Conservation (phyloP, 2,797 vertebrate genomes). For the Hapalemur alaotrensis region DNA sequence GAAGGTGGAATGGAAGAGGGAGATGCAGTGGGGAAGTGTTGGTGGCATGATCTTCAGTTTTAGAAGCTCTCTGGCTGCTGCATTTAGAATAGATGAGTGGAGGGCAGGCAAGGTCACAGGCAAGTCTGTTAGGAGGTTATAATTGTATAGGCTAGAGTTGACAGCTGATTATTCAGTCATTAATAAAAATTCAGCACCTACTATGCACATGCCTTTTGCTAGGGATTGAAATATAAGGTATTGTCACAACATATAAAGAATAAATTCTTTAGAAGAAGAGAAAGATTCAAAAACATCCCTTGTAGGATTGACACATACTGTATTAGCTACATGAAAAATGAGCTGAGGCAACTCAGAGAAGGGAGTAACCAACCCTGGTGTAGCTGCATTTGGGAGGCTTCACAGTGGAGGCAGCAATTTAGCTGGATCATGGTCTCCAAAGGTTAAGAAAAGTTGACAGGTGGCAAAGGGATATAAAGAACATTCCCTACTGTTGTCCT, state of each 20-base stretch:
- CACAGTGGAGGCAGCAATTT: background rate
- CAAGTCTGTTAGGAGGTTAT: background rate
- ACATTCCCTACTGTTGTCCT: background rate
- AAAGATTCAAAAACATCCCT: background rate
- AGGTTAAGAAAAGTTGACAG: background rate
- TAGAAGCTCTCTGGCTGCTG: background rate
- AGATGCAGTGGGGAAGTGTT: background rate
- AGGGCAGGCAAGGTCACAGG: background rate
- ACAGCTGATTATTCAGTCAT: background rate
- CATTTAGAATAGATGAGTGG: background rate
- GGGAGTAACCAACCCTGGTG: no score
- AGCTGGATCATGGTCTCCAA: background rate
- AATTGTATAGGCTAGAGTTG: background rate
- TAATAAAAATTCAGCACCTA: background rate
- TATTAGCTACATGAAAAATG: background rate
- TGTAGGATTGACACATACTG: background rate
- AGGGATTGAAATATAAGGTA: background rate
- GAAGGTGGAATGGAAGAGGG: background rate
- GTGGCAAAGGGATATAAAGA: background rate
- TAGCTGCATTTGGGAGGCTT: background rate
- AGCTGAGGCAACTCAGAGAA: background rate
- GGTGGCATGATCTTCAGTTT: background rate
- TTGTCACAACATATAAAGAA: background rate
- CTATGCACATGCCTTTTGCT: background rate
- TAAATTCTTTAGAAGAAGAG: background rate